Base-by-base conservation (phyloP, 2,888 invertebrate genomes). In the Trissoscelio sp. region DNA sequence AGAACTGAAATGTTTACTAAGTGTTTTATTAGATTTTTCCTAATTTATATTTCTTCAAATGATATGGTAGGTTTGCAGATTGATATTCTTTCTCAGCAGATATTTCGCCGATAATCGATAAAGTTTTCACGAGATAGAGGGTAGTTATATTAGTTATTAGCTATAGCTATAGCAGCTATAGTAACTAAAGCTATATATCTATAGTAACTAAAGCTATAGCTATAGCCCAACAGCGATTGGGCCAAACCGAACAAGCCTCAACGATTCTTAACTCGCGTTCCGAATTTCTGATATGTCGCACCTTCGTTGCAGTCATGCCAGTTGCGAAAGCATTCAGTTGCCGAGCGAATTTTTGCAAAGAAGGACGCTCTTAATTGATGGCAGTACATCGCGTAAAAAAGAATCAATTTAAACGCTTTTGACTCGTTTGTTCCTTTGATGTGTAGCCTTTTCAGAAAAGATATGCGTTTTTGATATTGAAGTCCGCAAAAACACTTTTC, bases 61-160 rank as follows among this genome's bases (percentile, higher is more conserved):
- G n/a, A n/a, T n/a, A n/a, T n/a, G n/a, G n/a, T n/a, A n/a, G n/a
- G n/a, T n/a, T n/a, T n/a, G n/a, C n/a, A n/a, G n/a, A n/a, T n/a
- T n/a, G n/a, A n/a, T n/a, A n/a, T n/a, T n/a, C n/a, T 84, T 83
- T 84, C 83, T 66, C 83, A 73, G 14, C 42, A 57, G 60, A 75
- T 67, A 67, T 82, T 72, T 48, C 42, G 39, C 18, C 73, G 77
- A 77, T 79, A 67, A 73, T 82, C 77, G 77, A 82, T 82, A 77
- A 72, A 42, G 66, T 55, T 58, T 22, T 66, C 46, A 22, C 62
- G 22, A 14, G 53, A 34, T 3, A 34, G 34, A 34, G 24, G 6
- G 24, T n/a, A n/a, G n/a, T n/a, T n/a, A n/a, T n/a, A n/a, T n/a
- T n/a, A n/a, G n/a, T n/a, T n/a, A n/a, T n/a, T n/a, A n/a, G n/a